Evolutionary conservation across 2,888 invertebrate genomes (phyloP).

Genomic region (Leistus spinibarbis): DNA sequence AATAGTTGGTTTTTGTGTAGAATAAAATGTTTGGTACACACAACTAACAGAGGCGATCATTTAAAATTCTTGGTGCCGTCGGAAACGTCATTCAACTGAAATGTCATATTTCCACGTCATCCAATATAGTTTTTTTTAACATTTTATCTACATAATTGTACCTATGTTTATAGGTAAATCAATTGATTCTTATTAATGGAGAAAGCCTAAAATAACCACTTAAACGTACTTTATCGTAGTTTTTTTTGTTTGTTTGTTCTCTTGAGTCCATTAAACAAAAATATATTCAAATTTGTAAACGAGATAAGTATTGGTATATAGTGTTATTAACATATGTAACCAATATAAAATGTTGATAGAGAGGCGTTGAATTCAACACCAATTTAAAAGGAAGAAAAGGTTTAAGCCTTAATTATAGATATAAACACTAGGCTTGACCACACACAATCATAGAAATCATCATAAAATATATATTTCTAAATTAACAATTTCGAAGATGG

Average conservation of each 20-base stretch:
- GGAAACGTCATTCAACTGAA: background rate
- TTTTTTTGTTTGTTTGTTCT: background rate
- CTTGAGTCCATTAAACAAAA: constrained; percentile 1
- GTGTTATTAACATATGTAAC: constrained; percentile 4
- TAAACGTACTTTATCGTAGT: background rate
- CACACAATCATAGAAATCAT: background rate
- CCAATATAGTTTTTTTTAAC: no score
- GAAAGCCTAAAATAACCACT: background rate
- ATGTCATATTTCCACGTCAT: background rate
- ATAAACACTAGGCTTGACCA: background rate
- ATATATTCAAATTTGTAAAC: constrained; percentile 2
- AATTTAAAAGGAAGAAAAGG: background rate
- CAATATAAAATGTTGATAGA: background rate
- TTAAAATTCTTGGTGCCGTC: background rate
- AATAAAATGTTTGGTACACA: background rate
- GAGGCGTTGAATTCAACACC: constrained; percentile 1
- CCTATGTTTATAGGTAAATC: background rate
- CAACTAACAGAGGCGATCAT: background rate
- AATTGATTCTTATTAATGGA: background rate
- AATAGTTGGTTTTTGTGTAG: background rate
- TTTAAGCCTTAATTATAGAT: constrained; percentile 3
- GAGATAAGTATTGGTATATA: background rate
- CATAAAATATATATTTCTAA: background rate
- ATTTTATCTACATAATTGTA: background rate
- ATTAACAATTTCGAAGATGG: no score